Conservation (phyloP, 2,888 invertebrate genomes). For the Acleris emargana region DNA sequence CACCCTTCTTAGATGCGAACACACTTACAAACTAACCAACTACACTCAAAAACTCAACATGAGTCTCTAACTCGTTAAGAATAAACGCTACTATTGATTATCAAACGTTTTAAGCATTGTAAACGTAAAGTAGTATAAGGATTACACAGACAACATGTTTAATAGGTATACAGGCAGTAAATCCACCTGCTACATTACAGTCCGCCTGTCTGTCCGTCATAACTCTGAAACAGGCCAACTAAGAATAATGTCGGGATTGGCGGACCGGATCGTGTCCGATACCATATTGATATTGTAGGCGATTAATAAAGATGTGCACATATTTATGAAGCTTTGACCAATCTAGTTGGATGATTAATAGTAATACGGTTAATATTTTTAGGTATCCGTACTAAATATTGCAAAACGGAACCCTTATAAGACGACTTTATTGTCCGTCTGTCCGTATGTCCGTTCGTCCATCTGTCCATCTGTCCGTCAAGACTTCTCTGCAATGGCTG, state of each 20-base stretch:
- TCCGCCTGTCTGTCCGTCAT: conserved; percentile 51
- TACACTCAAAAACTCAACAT: neutral
- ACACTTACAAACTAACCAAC: conserved; percentile 40
- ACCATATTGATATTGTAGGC: conserved; percentile 12
- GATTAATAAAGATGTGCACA: conserved; percentile 18
- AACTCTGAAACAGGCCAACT: conserved; percentile 46
- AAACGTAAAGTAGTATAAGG: conserved; percentile 36
- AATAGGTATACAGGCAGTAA: conserved; percentile 52
- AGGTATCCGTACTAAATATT: no score
- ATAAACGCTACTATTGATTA: conserved; percentile 6
- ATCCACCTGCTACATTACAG: conserved; percentile 53
- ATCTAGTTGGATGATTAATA: no score
- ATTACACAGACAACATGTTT: conserved; percentile 49
- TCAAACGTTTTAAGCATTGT: conserved; percentile 3
- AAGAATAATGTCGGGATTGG: conserved; percentile 30
- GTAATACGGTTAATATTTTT: no score
- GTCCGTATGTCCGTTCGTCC: no score
- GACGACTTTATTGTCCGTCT: no score
- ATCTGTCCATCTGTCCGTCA: no score
- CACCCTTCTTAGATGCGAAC: conserved; percentile 48
- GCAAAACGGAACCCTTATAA: no score
- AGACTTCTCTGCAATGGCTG: no score
- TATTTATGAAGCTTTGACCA: no score
- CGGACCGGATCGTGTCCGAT: conserved; percentile 30
- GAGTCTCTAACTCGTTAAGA: neutral